Conservation (phyloP, 2,113 vertebrate genomes). For the Passer montanus region DNA sequence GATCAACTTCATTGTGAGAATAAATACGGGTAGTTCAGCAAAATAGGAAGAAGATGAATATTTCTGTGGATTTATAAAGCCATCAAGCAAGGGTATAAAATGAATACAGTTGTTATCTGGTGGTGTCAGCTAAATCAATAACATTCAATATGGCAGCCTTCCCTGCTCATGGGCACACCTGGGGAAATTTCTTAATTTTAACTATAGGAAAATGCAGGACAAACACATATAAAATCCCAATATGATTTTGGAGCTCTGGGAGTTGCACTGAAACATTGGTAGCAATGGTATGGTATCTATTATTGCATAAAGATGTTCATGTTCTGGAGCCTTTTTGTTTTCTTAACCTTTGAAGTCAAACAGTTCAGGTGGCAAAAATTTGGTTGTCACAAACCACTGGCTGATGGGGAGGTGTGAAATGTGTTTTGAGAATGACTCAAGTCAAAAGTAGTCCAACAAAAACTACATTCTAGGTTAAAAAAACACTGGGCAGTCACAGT, state of each 20-base stretch:
- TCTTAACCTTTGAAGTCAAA: slow-evolving; percentile 6
- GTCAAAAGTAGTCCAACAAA: not conserved
- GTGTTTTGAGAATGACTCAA: slow-evolving; percentile 19
- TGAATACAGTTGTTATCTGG: not conserved
- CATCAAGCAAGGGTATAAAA: not conserved
- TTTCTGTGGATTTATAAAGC: not conserved
- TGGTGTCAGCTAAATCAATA: not conserved
- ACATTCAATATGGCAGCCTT: not conserved
- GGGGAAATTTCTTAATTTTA: not conserved
- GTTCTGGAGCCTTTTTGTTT: not conserved
- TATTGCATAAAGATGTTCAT: not conserved
- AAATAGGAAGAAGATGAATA: not conserved
- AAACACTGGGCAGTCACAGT: not conserved
- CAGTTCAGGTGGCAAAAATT: slow-evolving; percentile 29
- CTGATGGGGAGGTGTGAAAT: slow-evolving; percentile 6
- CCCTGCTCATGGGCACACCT: not conserved
- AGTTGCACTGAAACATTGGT: not conserved
- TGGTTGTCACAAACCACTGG: not conserved
- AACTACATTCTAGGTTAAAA: slow-evolving; percentile 6
- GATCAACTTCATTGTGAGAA: not conserved
- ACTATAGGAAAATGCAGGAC: not conserved
- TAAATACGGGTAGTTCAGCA: not conserved
- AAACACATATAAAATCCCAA: not conserved
- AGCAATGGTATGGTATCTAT: not conserved
- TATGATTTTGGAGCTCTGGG: not conserved